Conservation (phyloP, 2,113 vertebrate species). For the Apeltes quadracus region DNA sequence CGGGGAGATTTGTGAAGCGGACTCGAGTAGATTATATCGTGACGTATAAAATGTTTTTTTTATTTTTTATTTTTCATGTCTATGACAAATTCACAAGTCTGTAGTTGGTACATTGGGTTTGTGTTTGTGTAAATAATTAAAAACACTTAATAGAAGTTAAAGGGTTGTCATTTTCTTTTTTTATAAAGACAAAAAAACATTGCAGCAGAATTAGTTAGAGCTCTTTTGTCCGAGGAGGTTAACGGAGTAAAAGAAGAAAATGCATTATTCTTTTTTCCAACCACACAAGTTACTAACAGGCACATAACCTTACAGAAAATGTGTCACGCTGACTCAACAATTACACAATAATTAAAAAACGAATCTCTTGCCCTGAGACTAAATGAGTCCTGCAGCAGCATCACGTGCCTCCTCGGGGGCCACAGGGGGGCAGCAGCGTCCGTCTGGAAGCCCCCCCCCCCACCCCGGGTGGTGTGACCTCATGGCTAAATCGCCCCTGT, state of each 20-base stretch:
- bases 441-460: slow-evolving; percentile 3
- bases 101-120: not conserved
- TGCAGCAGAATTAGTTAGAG: not conserved
- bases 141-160: slow-evolving; percentile 16
- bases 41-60: slow-evolving; percentile 1
- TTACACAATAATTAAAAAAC: not conserved
- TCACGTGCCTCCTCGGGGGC: slow-evolving; percentile 20
- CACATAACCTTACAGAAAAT: not conserved
- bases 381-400: not conserved
- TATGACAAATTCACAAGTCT: not conserved
- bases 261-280: not conserved
- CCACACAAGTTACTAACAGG: not conserved
- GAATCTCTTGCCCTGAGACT: not conserved
- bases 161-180: not conserved
- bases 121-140: slow-evolving; percentile 27
- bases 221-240: not conserved
- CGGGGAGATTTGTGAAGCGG: slow-evolving; percentile 19
- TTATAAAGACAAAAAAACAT: not conserved
- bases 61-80: not conserved
- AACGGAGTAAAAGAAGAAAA: not conserved
- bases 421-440: slow-evolving; percentile 69
- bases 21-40: not conserved
- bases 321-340: not conserved
- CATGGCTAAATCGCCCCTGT: slow-evolving; percentile 67
- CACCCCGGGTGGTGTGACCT: slow-evolving; percentile 58